A percentile compares a stretch with the other conserved stretches of the same genome.
phyloP scores from a whole-genome alignment of 2,888 invertebrate species.

The Coremacera marginata region DNA sequence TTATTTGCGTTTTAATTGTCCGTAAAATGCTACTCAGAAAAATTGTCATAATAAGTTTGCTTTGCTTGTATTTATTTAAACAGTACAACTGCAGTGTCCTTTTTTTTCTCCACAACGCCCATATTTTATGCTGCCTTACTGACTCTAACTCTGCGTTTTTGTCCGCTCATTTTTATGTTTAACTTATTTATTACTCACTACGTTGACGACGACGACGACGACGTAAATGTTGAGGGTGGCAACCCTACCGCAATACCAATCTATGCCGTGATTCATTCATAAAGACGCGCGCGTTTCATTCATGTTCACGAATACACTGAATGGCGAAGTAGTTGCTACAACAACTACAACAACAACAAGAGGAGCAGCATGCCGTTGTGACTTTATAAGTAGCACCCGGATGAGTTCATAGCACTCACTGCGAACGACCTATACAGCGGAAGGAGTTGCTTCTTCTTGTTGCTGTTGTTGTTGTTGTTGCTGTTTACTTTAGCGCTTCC shows the following conservation, averaged over 20 bases:
- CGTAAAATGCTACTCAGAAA: too few species aligned
- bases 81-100: too few species aligned
- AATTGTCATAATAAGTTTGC: too few species aligned
- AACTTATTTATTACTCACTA: conserved; percentile 1
- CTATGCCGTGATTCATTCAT: conserved; percentile 48
- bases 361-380: not conserved
- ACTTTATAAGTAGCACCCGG: conserved; percentile 10
- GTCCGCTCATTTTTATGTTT: not conserved
- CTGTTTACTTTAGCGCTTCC: conserved; percentile 10
- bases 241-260: conserved; percentile 8
- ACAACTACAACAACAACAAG: too few species aligned
- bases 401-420: conserved; percentile 29
- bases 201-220: not conserved
- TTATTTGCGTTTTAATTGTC: too few species aligned
- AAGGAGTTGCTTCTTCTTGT: not conserved
- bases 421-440: not conserved
- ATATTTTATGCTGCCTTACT: not conserved
- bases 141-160: not conserved
- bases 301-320: conserved; percentile 27
- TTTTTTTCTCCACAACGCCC: not conserved
- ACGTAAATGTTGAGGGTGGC: conserved; percentile 19
- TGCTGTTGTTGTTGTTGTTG: not conserved
- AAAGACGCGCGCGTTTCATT: conserved; percentile 47
- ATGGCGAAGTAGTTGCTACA: conserved; percentile 1
- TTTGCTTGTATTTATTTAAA: too few species aligned